Base-by-base conservation (phyloP, 2,797 vertebrate species). In the Cyprinella venusta region DNA sequence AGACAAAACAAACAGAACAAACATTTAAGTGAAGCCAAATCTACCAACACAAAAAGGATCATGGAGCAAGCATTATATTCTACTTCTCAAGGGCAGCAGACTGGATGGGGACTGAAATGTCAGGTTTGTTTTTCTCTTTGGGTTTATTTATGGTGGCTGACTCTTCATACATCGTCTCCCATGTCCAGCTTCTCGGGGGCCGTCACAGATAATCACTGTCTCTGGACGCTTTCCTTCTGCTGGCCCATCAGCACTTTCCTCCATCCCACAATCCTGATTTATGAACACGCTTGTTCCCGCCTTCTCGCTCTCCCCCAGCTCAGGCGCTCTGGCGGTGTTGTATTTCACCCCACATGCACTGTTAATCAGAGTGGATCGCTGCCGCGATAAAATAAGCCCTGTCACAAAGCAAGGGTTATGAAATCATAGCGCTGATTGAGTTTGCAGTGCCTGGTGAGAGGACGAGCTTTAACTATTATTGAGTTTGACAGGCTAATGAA, bases 371-470 rank as follows among this genome's bases (percentile, higher is more conserved):
- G 85, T 90, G 94, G 94, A 96, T 95, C 94, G 94, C 94, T 88
- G 84, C 84, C 87, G 79, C 89, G 87, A 95, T 97, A 96, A 97
- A 97, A 96, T 95, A 96, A 94, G 90, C 91, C 91, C 94, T 94
- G 94, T 95, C 95, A 96, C 86, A 87, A 82, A 94, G 94, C 92
- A 75, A 91, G 93, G 92, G 96, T 96, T 97, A 97, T 96, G 96
- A 96, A 97, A 96, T 96, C 96, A 96, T 94, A 96, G 90, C 15
- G 87, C 92, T 94, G 93, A 94, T 94, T 94, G 93, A 94, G 93
- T 94, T 94, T 94, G 89, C 82, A 79, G 91, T 89, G 84, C 88
- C 81, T 91, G 90, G 90, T 86, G 78, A 90, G 90, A 87, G 90
- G 86, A 88, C 77, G 6, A 91, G 87, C 92, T 92, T 91, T 93